Percentiles rank a stretch among this genome's conserved stretches.
These are phyloP conservation scores for Drosophila greeni DNA, from an alignment of 2,888 invertebrate genomes.

Conservation along the genomic window DNA sequence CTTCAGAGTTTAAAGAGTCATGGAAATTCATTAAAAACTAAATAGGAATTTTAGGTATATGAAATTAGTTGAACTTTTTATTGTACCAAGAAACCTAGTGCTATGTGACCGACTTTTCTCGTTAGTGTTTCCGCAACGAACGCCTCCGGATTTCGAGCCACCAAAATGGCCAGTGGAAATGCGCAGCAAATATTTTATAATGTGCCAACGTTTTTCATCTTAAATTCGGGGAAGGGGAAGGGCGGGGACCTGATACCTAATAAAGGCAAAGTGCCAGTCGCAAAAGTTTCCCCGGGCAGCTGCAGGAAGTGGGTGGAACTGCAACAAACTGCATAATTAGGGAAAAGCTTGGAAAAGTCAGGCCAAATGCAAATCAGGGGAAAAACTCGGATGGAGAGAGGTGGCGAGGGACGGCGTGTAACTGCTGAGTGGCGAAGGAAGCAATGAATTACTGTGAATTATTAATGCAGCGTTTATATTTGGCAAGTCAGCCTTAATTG, in stretches of 20 bases:
- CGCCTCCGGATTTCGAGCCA: conserved; percentile 7
- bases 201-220: conserved; percentile 22
- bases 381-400: conserved; percentile 20
- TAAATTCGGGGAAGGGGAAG: conserved; percentile 3
- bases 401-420: neutral
- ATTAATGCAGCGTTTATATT: conserved; percentile 29
- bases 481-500: neutral
- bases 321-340: conserved; percentile 58
- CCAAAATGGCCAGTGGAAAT: conserved; percentile 26
- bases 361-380: conserved; percentile 51
- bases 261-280: conserved; percentile 43
- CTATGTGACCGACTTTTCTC: conserved; percentile 52
- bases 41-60: neutral
- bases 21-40: neutral
- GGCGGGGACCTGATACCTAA: conserved; percentile 26
- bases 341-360: conserved; percentile 33
- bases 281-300: conserved; percentile 19
- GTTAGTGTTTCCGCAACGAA: conserved; percentile 52
- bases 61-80: neutral
- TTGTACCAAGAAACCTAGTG: neutral
- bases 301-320: conserved; percentile 15
- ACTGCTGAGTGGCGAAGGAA: conserved; percentile 10
- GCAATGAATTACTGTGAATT: conserved; percentile 31
- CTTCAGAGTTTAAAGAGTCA: neutral
- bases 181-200: conserved; percentile 42